Evolutionary conservation across 2,797 vertebrate genomes (phyloP), one percentile per base, ranked within the genome.

Genomic region (Danio albolineatus): DNA sequence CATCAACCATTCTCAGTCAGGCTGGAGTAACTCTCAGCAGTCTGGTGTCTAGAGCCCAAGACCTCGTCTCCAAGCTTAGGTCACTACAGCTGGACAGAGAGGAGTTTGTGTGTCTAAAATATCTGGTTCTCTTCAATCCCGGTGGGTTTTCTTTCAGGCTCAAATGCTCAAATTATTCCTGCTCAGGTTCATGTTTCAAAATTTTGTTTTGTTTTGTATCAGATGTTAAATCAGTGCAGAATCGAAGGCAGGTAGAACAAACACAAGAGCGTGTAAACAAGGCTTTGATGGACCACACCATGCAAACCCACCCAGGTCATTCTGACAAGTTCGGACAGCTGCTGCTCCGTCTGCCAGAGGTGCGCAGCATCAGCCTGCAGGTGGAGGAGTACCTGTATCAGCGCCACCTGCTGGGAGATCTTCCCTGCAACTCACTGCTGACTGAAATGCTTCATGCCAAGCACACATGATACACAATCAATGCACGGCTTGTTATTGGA

Each of bases 301-400:
- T 91, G 53, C 84, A 39, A 39, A 88, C 73, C 60, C 91, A 94
- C 51, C 92, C 91, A 5, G 90, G 91, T 79, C 92, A 94, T 41
- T 89, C 91, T 0, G 94, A 95, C 87, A 95, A 94, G 87, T 95
- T 95, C 4, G 94, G 94, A 70, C 95, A 95, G 84, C 90, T 95
- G 79, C 89, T 95, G 61, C 93, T 95, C 2, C 87, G 94, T 46
- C 91, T 95, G 67, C 94, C 94, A 0, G 94, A 95, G 86, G 92
- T 95, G 8, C 94, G 93, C 73, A 94, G 94, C 92, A 95, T 95
- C 28, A 94, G 95, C 78, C 85, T 95, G 81, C 95, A 94, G 84
- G 91, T 94, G 39, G 94, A 95, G 85, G 93, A 95, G 84, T 95
- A 95, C 86, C 88, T 95, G 86, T 95, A 95, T 84, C 93, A 94